phyloP scores from a whole-genome alignment of 1,140 invertebrate genomes.

The Drosophila tsacasi region DNA sequence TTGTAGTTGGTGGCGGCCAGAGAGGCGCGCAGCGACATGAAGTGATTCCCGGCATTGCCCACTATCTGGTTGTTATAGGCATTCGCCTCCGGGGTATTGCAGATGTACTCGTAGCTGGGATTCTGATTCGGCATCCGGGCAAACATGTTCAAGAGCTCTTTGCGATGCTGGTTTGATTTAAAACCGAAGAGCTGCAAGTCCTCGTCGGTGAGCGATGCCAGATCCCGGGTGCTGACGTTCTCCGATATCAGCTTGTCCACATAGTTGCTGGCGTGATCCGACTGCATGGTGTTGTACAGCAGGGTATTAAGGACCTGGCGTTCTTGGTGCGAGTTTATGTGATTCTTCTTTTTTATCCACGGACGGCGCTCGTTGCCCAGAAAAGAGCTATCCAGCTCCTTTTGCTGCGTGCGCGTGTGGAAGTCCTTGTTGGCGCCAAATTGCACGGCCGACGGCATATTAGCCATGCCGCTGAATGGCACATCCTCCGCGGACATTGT shows the following conservation, averaged over 20 bases:
- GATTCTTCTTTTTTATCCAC: conserved; percentile 24
- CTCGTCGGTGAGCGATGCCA: conserved; percentile 61
- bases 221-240: conserved; percentile 61
- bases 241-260: conserved; percentile 58
- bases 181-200: conserved; percentile 74
- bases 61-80: conserved; percentile 71
- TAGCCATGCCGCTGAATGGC: conserved; percentile 17
- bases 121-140: conserved; percentile 68
- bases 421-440: conserved; percentile 60
- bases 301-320: conserved; percentile 41
- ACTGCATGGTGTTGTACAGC: conserved; percentile 12
- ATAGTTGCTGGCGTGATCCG: not conserved
- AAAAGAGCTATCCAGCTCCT: conserved; percentile 52
- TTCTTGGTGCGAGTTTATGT: conserved; percentile 17
- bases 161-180: conserved; percentile 32
- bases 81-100: conserved; percentile 34
- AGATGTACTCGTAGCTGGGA: conserved; percentile 68
- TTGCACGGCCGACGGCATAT: conserved; percentile 39
- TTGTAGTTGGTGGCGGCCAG: conserved; percentile 77
- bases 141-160: conserved; percentile 58
- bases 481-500: conserved; percentile 52
- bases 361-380: conserved; percentile 35
- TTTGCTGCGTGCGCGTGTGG: conserved; percentile 48
- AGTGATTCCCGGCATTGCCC: conserved; percentile 61
- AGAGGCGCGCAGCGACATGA: conserved; percentile 66